Evolutionary conservation across 2,113 vertebrate genomes (phyloP), one percentile per base, ranked within the genome.

Genomic region (Neogobius melanostomus): DNA sequence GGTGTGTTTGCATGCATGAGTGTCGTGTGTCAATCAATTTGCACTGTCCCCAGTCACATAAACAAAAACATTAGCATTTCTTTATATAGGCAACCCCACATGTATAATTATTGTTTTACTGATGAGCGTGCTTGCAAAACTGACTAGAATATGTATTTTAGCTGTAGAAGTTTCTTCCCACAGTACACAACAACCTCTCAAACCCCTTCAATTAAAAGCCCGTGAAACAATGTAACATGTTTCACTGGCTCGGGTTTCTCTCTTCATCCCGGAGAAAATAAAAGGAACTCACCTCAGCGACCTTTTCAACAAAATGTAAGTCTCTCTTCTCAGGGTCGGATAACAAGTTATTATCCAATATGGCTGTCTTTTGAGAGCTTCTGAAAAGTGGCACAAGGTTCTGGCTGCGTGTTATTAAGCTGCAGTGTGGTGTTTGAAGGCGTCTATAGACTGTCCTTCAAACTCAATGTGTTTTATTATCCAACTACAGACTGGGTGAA

Each of bases 321-420:
- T 78, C 72, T 82, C 64, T 86, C 79, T 63, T 85, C 81, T 86
- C 76, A 83, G 88, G 82, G 83, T 85, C 83, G 85, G 87, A 90
- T 91, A 89, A 91, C 89, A 87, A 90, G 79, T 91, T 91, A 90
- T 91, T 90, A 87, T 89, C 79, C 81, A 91, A 82, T 82, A 75
- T 76, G 77, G 80, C 76, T 78, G 81, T 65, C 64, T 81, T 80
- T 80, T 81, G 44, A 83, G 76, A 77, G 83, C 78, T 71, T 60
- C 67, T 74, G 76, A 78, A 76, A 83, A 79, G 82, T 82, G 78
- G 76, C 68, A 42, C 60, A 68, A 62, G 69, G 64, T 76, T 61
- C 42, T 71, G 79, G 60, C 69, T 66, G 48, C 44, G 59, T 80
- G 76, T 89, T 87, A 87, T 90, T 86, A 88, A 85, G 71, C 75